A percentile compares a stretch with the other conserved stretches of the same genome.
Evolutionary conservation across 2,113 vertebrate species (phyloP).

Genomic region (Columba livia): DNA sequence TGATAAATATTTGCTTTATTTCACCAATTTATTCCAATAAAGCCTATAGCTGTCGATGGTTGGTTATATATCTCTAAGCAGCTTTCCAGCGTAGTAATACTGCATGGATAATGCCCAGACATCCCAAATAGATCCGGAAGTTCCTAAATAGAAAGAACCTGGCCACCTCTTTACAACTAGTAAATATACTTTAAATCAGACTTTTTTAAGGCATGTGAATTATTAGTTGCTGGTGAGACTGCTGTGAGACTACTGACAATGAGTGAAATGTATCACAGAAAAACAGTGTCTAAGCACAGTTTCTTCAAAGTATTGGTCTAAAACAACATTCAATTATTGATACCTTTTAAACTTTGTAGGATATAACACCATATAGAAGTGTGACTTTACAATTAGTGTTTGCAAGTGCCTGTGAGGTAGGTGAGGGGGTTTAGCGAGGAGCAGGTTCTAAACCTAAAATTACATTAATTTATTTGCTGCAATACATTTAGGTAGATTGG

Average conservation of each 20-base stretch:
- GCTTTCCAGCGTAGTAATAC: neutral
- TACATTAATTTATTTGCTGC: slow-evolving; percentile 59
- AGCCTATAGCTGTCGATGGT: neutral
- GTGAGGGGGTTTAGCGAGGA: slow-evolving; percentile 61
- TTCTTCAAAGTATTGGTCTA: slow-evolving; percentile 44
- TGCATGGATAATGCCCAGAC: neutral
- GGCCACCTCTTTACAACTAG: neutral
- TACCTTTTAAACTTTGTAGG: slow-evolving; percentile 62
- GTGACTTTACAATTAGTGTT: slow-evolving; percentile 72
- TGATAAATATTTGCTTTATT: neutral
- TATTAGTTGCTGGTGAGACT: neutral
- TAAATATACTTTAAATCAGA: neutral
- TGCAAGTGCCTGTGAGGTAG: slow-evolving; percentile 60
- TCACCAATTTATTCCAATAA: neutral
- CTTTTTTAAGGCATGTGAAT: neutral
- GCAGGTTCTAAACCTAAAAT: slow-evolving; percentile 64
- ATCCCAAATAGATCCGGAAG: neutral
- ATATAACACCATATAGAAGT: slow-evolving; percentile 62
- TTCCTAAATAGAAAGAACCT: neutral
- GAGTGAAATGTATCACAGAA: slow-evolving; percentile 2
- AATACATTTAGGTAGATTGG: slow-evolving; percentile 47
- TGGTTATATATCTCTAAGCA: neutral
- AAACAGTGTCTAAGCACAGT: neutral
- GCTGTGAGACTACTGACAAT: slow-evolving; percentile 25
- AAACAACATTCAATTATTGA: slow-evolving; percentile 64